Percentiles rank a stretch among this genome's conserved stretches.
Evolutionary conservation across 2,888 invertebrate genomes (phyloP).

Genomic region (Allophyes oxyacanthae): DNA sequence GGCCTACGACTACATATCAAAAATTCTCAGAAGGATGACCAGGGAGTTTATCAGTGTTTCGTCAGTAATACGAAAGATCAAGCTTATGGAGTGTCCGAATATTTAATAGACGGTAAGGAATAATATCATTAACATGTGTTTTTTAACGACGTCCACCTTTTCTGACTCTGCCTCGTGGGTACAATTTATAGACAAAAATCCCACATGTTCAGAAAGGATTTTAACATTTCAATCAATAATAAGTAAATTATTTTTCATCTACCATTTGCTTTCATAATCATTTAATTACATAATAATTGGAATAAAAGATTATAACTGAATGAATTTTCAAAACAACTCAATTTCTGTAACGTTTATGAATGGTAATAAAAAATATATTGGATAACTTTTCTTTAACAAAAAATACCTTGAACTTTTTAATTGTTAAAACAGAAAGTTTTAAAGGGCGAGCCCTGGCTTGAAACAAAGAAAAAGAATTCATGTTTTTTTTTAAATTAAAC

Average conservation of each 20-base stretch:
- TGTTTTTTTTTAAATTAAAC: too few relatives aligned
- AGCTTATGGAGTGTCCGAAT: conserved; percentile 94
- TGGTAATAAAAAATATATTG: conserved; percentile 67
- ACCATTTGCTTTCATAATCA: too few relatives aligned
- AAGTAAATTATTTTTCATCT: too few relatives aligned
- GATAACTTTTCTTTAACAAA: conserved; percentile 61
- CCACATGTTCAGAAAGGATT: too few relatives aligned
- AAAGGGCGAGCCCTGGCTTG: conserved; percentile 12
- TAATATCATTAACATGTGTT: too few relatives aligned
- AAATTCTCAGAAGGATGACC: conserved; percentile 93
- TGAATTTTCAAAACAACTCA: neutral
- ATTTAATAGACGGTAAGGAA: conserved; percentile 93
- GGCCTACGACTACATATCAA: conserved; percentile 89
- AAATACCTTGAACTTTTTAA: conserved; percentile 59
- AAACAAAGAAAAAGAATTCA: neutral
- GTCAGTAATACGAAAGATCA: conserved; percentile 95
- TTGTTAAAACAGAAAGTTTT: conserved; percentile 45
- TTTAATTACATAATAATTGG: too few relatives aligned
- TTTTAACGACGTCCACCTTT: too few relatives aligned
- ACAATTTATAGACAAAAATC: too few relatives aligned
- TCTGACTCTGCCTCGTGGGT: too few relatives aligned
- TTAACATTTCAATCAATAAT: too few relatives aligned
- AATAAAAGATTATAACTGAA: too few relatives aligned
- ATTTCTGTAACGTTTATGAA: conserved; percentile 38
- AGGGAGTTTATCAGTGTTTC: conserved; percentile 97